phyloP scores from a whole-genome alignment of 2,797 vertebrate species.

The Poecilia velifera region DNA sequence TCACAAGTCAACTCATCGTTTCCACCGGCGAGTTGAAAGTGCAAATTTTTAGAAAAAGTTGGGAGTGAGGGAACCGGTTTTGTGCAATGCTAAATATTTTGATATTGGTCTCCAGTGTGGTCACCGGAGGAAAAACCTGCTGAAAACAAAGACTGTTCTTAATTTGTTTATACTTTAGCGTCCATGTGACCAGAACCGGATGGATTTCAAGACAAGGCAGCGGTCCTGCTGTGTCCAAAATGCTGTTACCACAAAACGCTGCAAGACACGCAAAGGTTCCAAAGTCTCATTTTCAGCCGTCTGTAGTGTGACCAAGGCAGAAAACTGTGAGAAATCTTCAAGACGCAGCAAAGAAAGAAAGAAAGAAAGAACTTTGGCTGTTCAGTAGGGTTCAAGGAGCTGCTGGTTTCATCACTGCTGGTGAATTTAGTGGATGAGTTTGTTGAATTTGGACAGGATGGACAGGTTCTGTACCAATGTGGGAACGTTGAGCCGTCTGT shows the following conservation, averaged over 20 bases:
- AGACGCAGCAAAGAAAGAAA: not conserved
- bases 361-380: not conserved
- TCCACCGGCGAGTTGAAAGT: not conserved
- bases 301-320: not conserved
- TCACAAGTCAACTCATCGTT: not conserved
- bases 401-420: not conserved
- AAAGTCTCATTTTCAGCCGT: not conserved
- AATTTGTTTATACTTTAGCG: not conserved
- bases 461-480: not conserved
- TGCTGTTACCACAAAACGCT: not conserved
- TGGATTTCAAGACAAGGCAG: not conserved
- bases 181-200: not conserved
- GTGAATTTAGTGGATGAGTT: not conserved
- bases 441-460: not conserved
- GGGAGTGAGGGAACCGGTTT: not conserved
- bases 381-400: not conserved
- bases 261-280: not conserved
- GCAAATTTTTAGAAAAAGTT: not conserved
- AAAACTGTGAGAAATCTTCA: not conserved
- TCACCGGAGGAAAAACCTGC: not conserved
- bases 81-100: not conserved
- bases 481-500: not conserved
- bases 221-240: not conserved
- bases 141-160: not conserved
- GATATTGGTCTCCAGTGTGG: not conserved